phyloP scores from a whole-genome alignment of 2,888 invertebrate genomes.

The Macropis europaea region DNA sequence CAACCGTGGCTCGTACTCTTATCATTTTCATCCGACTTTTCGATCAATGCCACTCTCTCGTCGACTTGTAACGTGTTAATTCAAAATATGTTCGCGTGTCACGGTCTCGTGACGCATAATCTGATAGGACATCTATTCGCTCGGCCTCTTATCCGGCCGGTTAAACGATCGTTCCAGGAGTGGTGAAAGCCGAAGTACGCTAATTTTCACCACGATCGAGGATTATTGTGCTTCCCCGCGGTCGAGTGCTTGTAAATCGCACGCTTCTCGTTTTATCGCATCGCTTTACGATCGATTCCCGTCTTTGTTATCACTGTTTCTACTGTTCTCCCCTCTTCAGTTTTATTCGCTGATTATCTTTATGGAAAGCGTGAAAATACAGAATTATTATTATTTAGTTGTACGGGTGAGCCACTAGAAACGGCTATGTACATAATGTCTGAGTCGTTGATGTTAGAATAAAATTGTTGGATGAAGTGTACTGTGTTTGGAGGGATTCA shows the following conservation, averaged over 20 bases:
- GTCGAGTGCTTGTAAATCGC: background rate
- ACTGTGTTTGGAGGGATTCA: too few species aligned
- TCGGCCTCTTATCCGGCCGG: conserved; percentile 12
- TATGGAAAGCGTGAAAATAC: too few species aligned
- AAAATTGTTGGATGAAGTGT: too few species aligned
- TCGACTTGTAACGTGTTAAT: conserved; percentile 16
- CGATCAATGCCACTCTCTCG: conserved; percentile 40
- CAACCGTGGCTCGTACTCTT: background rate
- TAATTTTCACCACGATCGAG: conserved; percentile 20
- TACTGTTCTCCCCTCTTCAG: too few species aligned
- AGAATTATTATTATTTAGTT: too few species aligned
- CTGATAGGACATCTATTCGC: conserved; percentile 21
- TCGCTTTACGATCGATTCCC: too few species aligned
- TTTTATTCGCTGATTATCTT: too few species aligned
- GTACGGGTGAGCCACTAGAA: too few species aligned
- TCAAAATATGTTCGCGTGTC: conserved; percentile 42
- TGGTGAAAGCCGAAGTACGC: conserved; percentile 19
- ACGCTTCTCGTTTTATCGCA: background rate
- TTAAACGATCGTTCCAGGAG: conserved; percentile 29
- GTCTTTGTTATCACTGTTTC: too few species aligned
- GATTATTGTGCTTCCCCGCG: conserved; percentile 3
- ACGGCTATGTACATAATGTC: too few species aligned
- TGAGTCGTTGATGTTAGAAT: too few species aligned
- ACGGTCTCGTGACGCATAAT: conserved; percentile 18
- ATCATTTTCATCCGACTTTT: conserved; percentile 29